A percentile compares a stretch with the other conserved stretches of the same genome.
Conservation (phyloP, 2,113 vertebrate species). For the Tragulus kanchil region DNA sequence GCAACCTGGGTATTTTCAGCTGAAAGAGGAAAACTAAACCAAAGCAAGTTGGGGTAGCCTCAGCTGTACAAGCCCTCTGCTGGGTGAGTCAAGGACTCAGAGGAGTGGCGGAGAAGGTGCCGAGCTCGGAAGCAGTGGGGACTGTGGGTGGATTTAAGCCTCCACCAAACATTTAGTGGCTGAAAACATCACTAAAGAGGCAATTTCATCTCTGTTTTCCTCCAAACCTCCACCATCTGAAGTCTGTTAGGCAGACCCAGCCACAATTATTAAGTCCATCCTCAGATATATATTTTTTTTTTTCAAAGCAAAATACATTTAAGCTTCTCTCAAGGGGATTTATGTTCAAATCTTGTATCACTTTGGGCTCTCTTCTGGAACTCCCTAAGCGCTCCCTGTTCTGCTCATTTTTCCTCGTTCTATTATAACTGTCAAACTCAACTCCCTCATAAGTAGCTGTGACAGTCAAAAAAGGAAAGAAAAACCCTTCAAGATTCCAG, state of each 20-base stretch:
- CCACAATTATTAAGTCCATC: constrained; percentile 56
- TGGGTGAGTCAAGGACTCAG: background rate
- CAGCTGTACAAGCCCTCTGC: accelerated
- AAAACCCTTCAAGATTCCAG: constrained; percentile 53
- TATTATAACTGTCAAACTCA: constrained; percentile 68
- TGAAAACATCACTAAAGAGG: constrained; percentile 55
- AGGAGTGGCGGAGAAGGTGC: background rate
- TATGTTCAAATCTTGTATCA: constrained; percentile 68
- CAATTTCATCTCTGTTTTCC: constrained; percentile 64
- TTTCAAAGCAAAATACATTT: constrained; percentile 62
- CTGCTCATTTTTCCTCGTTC: constrained; percentile 50
- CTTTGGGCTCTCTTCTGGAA: constrained; percentile 52
- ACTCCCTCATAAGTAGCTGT: constrained; percentile 52
- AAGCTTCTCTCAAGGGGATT: constrained; percentile 75
- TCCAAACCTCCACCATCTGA: constrained; percentile 53
- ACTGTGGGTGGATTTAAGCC: constrained; percentile 48
- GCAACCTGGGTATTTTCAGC: background rate
- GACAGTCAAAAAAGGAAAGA: constrained; percentile 66
- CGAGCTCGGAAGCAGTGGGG: background rate
- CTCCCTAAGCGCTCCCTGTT: constrained; percentile 38
- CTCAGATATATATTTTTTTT: constrained; percentile 4
- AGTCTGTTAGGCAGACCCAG: constrained; percentile 52
- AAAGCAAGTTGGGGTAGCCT: background rate
- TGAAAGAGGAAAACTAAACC: background rate
- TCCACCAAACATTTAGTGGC: constrained; percentile 4